Conservation (phyloP, 2,888 invertebrate genomes). For the Perithous albicinctus region DNA sequence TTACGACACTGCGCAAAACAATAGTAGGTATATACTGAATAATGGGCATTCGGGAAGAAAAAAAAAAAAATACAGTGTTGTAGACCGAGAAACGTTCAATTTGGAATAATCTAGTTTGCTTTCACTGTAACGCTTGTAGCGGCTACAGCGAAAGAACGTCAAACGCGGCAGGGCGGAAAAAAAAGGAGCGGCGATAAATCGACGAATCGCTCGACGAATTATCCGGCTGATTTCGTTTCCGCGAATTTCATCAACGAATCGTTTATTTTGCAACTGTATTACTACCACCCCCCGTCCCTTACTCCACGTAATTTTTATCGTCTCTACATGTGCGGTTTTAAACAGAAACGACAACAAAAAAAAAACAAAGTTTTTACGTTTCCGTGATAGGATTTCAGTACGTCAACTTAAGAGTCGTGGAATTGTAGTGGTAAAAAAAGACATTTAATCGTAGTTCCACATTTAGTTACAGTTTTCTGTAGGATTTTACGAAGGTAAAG, state of each 20-base stretch:
- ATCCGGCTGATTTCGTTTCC: conserved; percentile 29
- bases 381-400: neutral
- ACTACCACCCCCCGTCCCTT: no score
- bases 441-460: neutral
- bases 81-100: conserved; percentile 75
- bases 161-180: no score
- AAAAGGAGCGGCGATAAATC: conserved; percentile 70
- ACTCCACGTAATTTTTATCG: conserved; percentile 17
- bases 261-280: conserved; percentile 49
- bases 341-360: neutral
- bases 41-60: conserved; percentile 45
- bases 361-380: neutral
- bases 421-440: neutral
- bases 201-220: conserved; percentile 61
- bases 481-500: no score
- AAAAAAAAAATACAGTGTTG: no score
- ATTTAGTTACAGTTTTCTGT: neutral
- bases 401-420: neutral
- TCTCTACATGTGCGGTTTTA: neutral
- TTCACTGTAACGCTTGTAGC: conserved; percentile 23
- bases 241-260: conserved; percentile 22
- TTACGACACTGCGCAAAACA: conserved; percentile 73
- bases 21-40: conserved; percentile 50
- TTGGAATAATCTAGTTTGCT: conserved; percentile 73
- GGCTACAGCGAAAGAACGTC: conserved; percentile 66